Conservation (phyloP, 2,888 invertebrate genomes). For the Amphimallon solstitiale region DNA sequence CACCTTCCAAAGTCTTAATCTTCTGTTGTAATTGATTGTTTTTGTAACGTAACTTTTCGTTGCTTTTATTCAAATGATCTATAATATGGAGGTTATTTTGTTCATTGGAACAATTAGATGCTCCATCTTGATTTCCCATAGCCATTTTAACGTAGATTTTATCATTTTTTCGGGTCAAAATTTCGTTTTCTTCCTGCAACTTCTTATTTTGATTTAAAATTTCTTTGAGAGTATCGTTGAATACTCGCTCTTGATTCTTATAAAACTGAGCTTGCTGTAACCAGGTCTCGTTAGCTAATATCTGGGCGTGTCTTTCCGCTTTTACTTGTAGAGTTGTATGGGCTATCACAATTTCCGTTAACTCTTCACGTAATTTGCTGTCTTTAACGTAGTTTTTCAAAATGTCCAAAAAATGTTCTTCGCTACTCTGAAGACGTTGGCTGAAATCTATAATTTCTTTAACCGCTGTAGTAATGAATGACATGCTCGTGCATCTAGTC, state of each 20-base stretch:
- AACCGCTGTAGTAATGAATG: conserved; percentile 15
- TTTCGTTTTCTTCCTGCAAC: conserved; percentile 55
- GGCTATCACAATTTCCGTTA: conserved; percentile 48
- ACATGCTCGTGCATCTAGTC: conserved; percentile 8
- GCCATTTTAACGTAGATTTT: conserved; percentile 47
- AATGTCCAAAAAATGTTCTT: conserved; percentile 49
- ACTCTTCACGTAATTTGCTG: conserved; percentile 49
- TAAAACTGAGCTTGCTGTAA: conserved; percentile 53
- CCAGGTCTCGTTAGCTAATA: conserved; percentile 56
- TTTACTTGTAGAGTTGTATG: conserved; percentile 53
- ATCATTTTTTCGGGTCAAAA: conserved; percentile 53
- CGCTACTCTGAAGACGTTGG: conserved; percentile 48
- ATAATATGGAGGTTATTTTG: conserved; percentile 20
- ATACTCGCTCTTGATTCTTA: conserved; percentile 50
- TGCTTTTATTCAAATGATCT: conserved; percentile 53
- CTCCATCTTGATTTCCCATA: conserved; percentile 7
- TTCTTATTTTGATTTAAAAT: conserved; percentile 56
- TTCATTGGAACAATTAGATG: conserved; percentile 1
- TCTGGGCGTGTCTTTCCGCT: conserved; percentile 52
- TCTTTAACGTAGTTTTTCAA: conserved; percentile 52
- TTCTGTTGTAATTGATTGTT: conserved; percentile 47
- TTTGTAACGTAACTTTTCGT: conserved; percentile 54
- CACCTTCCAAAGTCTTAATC: conserved; percentile 53
- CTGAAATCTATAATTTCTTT: conserved; percentile 43
- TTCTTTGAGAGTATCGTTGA: conserved; percentile 53